These are phyloP conservation scores for Cichladusa arquata DNA, from an alignment of 2,113 vertebrate species.

Conservation along the genomic window DNA sequence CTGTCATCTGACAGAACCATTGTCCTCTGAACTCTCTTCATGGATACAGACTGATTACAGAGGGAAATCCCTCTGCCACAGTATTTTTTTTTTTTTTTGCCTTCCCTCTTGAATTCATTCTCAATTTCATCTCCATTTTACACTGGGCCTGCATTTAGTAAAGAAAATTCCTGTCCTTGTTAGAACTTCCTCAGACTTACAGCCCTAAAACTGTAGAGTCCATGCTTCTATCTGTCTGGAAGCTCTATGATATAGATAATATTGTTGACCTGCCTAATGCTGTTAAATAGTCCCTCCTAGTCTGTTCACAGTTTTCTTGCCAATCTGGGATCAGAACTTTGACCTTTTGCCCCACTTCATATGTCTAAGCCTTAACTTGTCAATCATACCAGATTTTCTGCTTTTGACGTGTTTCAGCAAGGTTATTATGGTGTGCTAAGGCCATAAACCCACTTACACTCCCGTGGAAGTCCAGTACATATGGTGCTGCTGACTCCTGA, in stretches of 20 bases:
- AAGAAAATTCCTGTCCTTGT: constrained; percentile 6
- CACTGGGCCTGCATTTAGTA: neutral
- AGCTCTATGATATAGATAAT: constrained; percentile 46
- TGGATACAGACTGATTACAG: neutral
- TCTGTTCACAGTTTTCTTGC: constrained; percentile 64
- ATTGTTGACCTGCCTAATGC: constrained; percentile 61
- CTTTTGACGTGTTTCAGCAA: constrained; percentile 54
- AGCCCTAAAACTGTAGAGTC: neutral
- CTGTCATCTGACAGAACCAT: neutral
- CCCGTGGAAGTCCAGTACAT: constrained; percentile 42
- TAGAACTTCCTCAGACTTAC: neutral
- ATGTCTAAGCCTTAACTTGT: constrained; percentile 67
- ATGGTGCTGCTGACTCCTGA: constrained; percentile 9
- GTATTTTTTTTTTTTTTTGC: neutral
- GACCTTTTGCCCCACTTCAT: constrained; percentile 62
- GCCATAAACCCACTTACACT: constrained; percentile 62
- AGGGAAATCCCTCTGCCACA: neutral
- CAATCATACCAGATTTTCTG: constrained; percentile 65
- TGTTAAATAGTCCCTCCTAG: constrained; percentile 62
- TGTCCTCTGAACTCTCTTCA: neutral
- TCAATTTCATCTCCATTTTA: neutral
- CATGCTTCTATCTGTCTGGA: constrained; percentile 4
- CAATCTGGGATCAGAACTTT: constrained; percentile 61
- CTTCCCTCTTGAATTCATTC: neutral
- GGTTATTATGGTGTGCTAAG: constrained; percentile 52